Evolutionary conservation across 2,888 invertebrate genomes (phyloP).

Genomic region (Phalera bucephala): DNA sequence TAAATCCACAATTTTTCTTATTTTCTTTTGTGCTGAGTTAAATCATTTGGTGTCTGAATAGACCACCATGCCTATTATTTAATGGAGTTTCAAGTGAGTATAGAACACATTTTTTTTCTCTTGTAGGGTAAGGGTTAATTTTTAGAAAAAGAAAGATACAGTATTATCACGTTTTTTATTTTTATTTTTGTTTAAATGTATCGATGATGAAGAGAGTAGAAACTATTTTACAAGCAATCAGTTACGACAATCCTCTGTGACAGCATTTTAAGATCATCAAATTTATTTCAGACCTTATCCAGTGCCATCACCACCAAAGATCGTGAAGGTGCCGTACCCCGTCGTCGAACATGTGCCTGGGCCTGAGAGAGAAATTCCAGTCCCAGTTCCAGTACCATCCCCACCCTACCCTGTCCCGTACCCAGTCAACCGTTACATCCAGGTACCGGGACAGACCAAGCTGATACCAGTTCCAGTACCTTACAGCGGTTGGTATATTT

Average conservation of each 20-base stretch:
- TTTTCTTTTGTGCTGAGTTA: too few species aligned
- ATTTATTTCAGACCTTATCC: constrained; percentile 41
- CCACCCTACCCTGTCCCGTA: constrained; percentile 47
- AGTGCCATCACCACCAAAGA: constrained; percentile 44
- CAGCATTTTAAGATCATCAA: neutral
- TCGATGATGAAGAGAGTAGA: neutral
- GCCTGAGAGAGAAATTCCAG: constrained; percentile 20
- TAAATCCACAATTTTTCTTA: too few species aligned
- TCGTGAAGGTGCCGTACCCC: constrained; percentile 36
- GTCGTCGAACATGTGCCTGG: constrained; percentile 39
- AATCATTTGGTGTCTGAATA: too few species aligned
- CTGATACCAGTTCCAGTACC: constrained; percentile 55
- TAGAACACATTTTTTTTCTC: too few species aligned
- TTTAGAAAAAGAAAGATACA: too few species aligned
- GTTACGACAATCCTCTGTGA: constrained; percentile 12
- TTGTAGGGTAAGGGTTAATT: too few species aligned
- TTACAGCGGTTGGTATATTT: constrained; percentile 22
- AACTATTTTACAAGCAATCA: neutral
- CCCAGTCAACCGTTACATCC: constrained; percentile 50
- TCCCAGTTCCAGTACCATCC: constrained; percentile 51
- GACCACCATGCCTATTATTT: too few species aligned
- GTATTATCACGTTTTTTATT: too few species aligned
- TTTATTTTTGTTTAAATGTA: too few species aligned
- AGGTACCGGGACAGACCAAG: constrained; percentile 50
- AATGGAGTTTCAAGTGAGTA: too few species aligned